These are phyloP conservation scores for Burhinus oedicnemus DNA, from an alignment of 2,113 vertebrate species.

Conservation along the genomic window DNA sequence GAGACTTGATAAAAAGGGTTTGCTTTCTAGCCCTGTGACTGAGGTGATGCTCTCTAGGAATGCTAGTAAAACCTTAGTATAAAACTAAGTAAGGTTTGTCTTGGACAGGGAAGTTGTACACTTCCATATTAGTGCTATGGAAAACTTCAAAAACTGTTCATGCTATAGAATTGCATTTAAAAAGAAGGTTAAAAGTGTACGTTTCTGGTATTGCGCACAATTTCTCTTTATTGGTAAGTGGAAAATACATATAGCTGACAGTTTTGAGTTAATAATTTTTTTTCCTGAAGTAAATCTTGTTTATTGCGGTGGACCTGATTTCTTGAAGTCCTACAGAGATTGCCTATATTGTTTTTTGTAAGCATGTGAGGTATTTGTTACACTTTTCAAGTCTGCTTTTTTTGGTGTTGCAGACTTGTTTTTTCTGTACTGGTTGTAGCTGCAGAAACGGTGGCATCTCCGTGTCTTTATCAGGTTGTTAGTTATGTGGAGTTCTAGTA, in stretches of 20 bases:
- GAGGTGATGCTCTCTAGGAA: background rate
- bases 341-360: background rate
- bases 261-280: background rate
- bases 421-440: background rate
- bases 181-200: background rate
- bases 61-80: background rate
- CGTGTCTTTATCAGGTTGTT: background rate
- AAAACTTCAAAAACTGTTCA: background rate
- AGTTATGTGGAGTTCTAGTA: background rate
- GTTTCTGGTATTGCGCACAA: background rate
- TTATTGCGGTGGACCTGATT: background rate
- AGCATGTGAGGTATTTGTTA: background rate
- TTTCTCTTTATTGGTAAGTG: background rate
- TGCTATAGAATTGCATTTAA: background rate
- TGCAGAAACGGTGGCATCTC: fast-evolving
- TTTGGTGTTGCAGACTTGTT: background rate
- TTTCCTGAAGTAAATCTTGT: background rate
- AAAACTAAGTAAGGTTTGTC: background rate
- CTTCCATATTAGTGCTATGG: background rate
- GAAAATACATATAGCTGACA: background rate
- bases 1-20: background rate
- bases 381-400: background rate
- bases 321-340: background rate
- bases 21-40: background rate
- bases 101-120: background rate